A percentile compares a stretch with the other conserved stretches of the same genome.
Conservation (phyloP, 1,140 invertebrate genomes). For the Drosophila takahashii region DNA sequence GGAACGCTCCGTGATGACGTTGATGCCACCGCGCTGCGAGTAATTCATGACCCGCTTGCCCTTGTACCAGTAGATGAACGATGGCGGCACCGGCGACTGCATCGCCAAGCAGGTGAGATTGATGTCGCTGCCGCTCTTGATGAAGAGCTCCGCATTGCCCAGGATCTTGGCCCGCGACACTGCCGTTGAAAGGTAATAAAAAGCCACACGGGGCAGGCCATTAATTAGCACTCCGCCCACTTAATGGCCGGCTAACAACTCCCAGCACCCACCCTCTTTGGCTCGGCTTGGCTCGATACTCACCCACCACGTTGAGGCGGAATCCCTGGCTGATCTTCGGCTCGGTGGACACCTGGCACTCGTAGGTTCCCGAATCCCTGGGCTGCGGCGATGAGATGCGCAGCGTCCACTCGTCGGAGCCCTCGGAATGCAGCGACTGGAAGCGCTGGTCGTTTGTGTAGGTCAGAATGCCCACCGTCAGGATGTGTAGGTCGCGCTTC, state of each 20-base stretch:
- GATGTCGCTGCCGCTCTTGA: conserved; percentile 95
- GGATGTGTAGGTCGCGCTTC: conserved; percentile 90
- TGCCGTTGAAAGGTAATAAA: conserved; percentile 84
- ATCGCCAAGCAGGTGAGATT: conserved; percentile 95
- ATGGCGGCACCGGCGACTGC: conserved; percentile 94
- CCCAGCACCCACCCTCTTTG: too few relatives aligned
- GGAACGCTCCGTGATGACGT: conserved; percentile 93
- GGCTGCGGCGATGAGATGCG: conserved; percentile 92
- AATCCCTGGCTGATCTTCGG: conserved; percentile 94
- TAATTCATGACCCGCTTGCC: conserved; percentile 95
- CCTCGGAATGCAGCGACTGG: conserved; percentile 91
- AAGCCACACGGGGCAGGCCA: conserved; percentile 29
- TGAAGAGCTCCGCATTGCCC: conserved; percentile 93
- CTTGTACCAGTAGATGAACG: conserved; percentile 96
- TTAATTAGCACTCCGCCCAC: conserved; percentile 37
- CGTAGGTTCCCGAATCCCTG: conserved; percentile 90
- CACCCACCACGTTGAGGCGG: conserved; percentile 92
- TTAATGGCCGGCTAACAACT: conserved; percentile 15
- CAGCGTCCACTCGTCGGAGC: conserved; percentile 94
- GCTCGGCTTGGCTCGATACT: conserved; percentile 83
- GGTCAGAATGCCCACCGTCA: conserved; percentile 90
- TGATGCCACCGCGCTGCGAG: conserved; percentile 93
- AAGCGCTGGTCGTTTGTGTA: conserved; percentile 92
- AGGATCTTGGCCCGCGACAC: conserved; percentile 95
- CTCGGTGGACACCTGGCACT: conserved; percentile 95